phyloP scores from a whole-genome alignment of 2,797 vertebrate genomes.

The Lutjanus argentimaculatus region DNA sequence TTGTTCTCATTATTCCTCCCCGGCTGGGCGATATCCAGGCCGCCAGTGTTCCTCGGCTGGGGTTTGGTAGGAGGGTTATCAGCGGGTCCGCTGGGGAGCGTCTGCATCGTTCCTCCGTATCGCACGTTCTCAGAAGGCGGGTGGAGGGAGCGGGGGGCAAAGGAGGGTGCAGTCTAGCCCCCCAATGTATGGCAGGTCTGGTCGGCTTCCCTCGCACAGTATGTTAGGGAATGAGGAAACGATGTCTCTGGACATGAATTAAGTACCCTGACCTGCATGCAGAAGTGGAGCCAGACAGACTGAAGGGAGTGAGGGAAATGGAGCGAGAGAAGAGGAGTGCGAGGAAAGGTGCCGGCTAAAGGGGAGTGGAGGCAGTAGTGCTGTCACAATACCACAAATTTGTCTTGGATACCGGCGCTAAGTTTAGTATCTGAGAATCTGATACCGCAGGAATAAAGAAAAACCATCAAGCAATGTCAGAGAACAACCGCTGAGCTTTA shows the following conservation, averaged over 20 bases:
- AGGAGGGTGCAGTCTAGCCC: conserved; percentile 23
- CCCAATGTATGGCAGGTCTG: conserved; percentile 38
- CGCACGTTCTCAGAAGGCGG: conserved; percentile 56
- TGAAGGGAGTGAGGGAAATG: conserved; percentile 50
- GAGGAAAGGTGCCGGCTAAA: conserved; percentile 41
- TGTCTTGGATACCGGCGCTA: conserved; percentile 24
- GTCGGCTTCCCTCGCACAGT: conserved; percentile 37
- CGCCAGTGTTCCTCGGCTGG: conserved; percentile 49
- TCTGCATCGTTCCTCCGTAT: conserved; percentile 56
- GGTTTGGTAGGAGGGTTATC: conserved; percentile 72
- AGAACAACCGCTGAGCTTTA: conserved; percentile 54
- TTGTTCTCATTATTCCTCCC: conserved; percentile 76
- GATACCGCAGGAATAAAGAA: conserved; percentile 37
- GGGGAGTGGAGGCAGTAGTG: background rate
- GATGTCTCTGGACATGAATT: conserved; percentile 70
- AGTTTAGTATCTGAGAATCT: conserved; percentile 53
- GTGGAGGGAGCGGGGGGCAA: background rate
- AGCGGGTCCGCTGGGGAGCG: conserved; percentile 57
- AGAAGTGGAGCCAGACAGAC: conserved; percentile 53
- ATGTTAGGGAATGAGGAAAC: conserved; percentile 43
- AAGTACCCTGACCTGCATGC: conserved; percentile 69
- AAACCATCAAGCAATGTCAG: conserved; percentile 51
- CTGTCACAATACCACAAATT: conserved; percentile 42
- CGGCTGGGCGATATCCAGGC: conserved; percentile 71
- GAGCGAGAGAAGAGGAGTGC: conserved; percentile 45